These are phyloP conservation scores for Lophochroa leadbeateri DNA, from an alignment of 2,113 vertebrate species.

Conservation along the genomic window DNA sequence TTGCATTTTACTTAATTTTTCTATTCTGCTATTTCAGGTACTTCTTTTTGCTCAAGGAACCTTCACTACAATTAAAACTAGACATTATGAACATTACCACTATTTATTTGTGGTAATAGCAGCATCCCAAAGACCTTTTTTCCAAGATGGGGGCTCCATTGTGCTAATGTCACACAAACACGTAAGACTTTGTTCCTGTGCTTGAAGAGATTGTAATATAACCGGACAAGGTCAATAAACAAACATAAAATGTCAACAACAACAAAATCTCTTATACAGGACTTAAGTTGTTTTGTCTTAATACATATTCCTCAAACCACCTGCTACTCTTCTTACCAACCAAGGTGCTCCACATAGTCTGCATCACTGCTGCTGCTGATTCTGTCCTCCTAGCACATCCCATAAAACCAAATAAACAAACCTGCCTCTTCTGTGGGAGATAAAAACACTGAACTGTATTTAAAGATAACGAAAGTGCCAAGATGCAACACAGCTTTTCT, in stretches of 20 bases:
- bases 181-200: fast-evolving
- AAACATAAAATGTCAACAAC: not conserved
- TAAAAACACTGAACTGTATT: not conserved
- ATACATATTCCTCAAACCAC: not conserved
- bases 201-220: not conserved
- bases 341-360: not conserved
- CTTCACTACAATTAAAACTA: not conserved
- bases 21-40: not conserved
- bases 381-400: not conserved
- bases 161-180: not conserved
- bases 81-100: not conserved
- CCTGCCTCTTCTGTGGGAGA: not conserved
- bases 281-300: not conserved
- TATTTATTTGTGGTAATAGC: not conserved
- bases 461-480: not conserved
- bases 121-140: not conserved
- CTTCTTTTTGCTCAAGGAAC: not conserved
- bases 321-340: not conserved
- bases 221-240: not conserved
- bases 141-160: not conserved
- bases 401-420: not conserved
- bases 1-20: not conserved
- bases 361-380: not conserved
- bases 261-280: not conserved
- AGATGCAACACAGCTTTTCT: not conserved